phyloP scores from a whole-genome alignment of 2,888 invertebrate species.

The Alloplasta piceator region DNA sequence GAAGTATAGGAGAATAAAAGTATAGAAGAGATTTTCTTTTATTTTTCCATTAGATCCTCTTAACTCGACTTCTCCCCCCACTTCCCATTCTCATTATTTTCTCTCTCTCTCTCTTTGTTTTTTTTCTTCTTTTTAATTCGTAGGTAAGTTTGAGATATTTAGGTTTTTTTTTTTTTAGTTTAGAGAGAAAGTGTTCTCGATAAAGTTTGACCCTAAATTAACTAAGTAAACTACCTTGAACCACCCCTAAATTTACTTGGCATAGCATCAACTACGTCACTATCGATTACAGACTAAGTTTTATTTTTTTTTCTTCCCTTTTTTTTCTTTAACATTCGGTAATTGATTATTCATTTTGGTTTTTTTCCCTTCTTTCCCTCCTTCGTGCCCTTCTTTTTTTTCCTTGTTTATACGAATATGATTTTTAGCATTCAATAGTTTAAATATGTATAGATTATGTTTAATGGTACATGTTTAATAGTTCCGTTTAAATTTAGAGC shows the following conservation, averaged over 20 bases:
- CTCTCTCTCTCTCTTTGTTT: slow-evolving; percentile 23
- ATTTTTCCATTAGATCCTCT: slow-evolving; percentile 47
- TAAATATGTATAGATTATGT: slow-evolving; percentile 82
- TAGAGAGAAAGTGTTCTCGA: slow-evolving; percentile 81
- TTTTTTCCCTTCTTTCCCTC: slow-evolving; percentile 25
- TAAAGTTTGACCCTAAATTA: slow-evolving; percentile 78
- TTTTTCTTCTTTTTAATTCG: slow-evolving; percentile 65
- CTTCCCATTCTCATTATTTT: slow-evolving; percentile 40
- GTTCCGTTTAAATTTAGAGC: slow-evolving; percentile 74
- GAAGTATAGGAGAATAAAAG: slow-evolving; percentile 71
- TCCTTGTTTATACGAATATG: slow-evolving; percentile 78
- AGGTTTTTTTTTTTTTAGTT: slow-evolving; percentile 73
- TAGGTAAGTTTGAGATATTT: slow-evolving; percentile 76
- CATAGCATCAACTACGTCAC: slow-evolving; percentile 78
- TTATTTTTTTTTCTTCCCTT: slow-evolving; percentile 35
- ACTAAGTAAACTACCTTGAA: slow-evolving; percentile 78
- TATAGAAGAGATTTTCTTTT: slow-evolving; percentile 68
- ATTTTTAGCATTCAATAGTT: slow-evolving; percentile 82
- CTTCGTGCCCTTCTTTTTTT: neutral
- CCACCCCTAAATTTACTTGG: slow-evolving; percentile 78
- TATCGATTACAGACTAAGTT: slow-evolving; percentile 79
- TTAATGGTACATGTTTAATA: slow-evolving; percentile 80
- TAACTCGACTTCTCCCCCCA: slow-evolving; percentile 59
- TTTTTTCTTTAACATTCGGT: slow-evolving; percentile 75
- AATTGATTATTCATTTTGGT: slow-evolving; percentile 77